Base-by-base conservation (phyloP, 2,797 vertebrate species). In the Bryconaethiops microstoma region DNA sequence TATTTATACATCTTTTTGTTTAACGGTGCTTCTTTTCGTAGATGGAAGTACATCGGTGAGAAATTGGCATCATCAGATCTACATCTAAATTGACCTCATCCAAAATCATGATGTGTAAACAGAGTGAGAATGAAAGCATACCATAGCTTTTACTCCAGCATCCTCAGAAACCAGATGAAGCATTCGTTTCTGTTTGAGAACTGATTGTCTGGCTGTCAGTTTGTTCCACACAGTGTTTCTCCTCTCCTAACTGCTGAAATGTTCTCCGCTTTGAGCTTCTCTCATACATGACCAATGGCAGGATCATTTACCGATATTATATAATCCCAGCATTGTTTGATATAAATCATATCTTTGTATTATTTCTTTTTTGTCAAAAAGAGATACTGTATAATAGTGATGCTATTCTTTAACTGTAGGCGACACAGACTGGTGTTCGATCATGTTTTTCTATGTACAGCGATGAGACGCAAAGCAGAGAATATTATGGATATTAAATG, bases 401-500 rank as follows among this genome's bases (percentile, higher is more conserved):
- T 83, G 16, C 60, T 23, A 81, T 81, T 70, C 64, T 78, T 79
- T 73, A 78, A 67, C 73, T 83, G 67, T 82, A 72, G 78, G 67
- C 64, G 71, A 80, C 74, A 82, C 76, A 78, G 78, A 75, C 25
- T 62, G 60, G 72, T 74, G 78, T 76, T 79, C 52, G 62, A 63
- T 74, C 40, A 81, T 39, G 63, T 65, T 72, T 72, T 71, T 79
- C 48, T 77, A 77, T 85, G 83, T 81, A 87, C 81, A 84, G 81
- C 57, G 82, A 80, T 67, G 65, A 83, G 55, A 76, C 59, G 25
- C 42, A 57, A 2, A 65, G 65, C 60, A 81, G 67, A 63, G 35
- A 42, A 73, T 79, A 77, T 65, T 82, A 84, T 72, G 81, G 79
- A 84, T 81, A 78, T 79, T 78, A 75, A 82, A 83, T 81, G 65